Evolutionary conservation across 2,113 vertebrate species (phyloP), one percentile per base, ranked within the genome.

Genomic region (Strix aluco): DNA sequence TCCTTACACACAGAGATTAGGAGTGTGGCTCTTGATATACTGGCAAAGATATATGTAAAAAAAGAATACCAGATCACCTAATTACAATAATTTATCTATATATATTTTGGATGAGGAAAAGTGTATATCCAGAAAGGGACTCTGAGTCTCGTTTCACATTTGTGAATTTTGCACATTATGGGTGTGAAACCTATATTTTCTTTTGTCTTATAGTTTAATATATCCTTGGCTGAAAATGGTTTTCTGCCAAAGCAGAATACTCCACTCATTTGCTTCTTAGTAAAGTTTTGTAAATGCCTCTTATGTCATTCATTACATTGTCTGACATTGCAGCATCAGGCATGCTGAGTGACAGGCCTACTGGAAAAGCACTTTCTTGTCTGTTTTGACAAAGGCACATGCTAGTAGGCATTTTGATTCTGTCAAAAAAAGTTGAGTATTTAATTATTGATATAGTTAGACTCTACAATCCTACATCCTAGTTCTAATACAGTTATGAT

Each of bases 381-480:
- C 80, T 91, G 46, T 94, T 96, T 91, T 95, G 85, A 95, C 62
- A 95, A 92, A 94, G 25, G 38, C 27, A n/a, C 3, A 5, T 63
- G 62, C 49, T 90, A 62, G 61, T 23, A 88, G 57, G 38, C 34
- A 87, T 96, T 93, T 91, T 22, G 2, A 96, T 49, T 63, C 70
- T 86, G 51, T 88, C 69, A 86, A 69, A 83, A 91, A 88, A 88
- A 44, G 20, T 27, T 83, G 40, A 72, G 51, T 94, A 84, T 91
- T 75, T 91, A 91, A 93, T 96, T 95, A 92, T 81, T 93, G 38
- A 88, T 92, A 58, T 38, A 62, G n/a, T 85, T 92, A 59, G 66
- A 74, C 8, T 87, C 36, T 70, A 44, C 12, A 79, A 40, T 92
- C 40, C 42, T 85, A 46, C 23, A 91, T 96, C 65, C 65, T 90